Base-by-base conservation (phyloP, 2,888 invertebrate genomes). In the Gymnocheta viridis region DNA sequence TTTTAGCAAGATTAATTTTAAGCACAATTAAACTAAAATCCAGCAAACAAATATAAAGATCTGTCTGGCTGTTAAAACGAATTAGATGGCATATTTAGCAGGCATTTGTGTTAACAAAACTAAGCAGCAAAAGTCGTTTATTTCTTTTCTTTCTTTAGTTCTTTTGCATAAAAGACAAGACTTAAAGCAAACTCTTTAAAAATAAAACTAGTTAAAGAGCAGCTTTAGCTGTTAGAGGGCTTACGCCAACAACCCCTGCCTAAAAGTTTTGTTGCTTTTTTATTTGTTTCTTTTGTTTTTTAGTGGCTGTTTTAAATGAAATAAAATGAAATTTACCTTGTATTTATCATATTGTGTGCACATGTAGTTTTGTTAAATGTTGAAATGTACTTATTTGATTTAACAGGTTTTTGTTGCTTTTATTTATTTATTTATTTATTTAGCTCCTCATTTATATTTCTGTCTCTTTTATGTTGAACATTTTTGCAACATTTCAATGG, bases 401-500 rank as follows among this genome's bases (percentile, higher is more conserved):
- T 69, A 41, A 22, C 38, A 49, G 10, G 35, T 38, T 69, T 60
- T 35, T 17, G 29, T 5, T 29, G 41, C 41, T 22, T 47, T 58
- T 29, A n/a, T 69, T 41, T 70, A 10, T 49, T 22, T 70, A 10
- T 49, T 22, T 32, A 22, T 32, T 17, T 56, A 27, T 38, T n/a
- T 69, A 38, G 22, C 29, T 64, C 24, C 44, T 64, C 49, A 35
- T 54, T 22, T 32, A 5, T 22, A 27, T 62, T 17, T 12, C 24
- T 10, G 19, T 7, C 29, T 64, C 29, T 24, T 35, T 41, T 62
- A 17, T 58, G 19, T 47, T 74, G 29, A 66, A 49, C 38, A 44
- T 54, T 78, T n/a, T 73, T 70, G 73, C 72, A 82, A 78, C 83
- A 86, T 85, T 86, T 85, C 49, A 79, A 85, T 83, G 86, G 86